Percentiles rank a stretch among this genome's conserved stretches.
These are phyloP conservation scores for Aurelia coerulea DNA, from an alignment of 30 jellyfish, hydroid and myxozoan species.

Conservation along the genomic window DNA sequence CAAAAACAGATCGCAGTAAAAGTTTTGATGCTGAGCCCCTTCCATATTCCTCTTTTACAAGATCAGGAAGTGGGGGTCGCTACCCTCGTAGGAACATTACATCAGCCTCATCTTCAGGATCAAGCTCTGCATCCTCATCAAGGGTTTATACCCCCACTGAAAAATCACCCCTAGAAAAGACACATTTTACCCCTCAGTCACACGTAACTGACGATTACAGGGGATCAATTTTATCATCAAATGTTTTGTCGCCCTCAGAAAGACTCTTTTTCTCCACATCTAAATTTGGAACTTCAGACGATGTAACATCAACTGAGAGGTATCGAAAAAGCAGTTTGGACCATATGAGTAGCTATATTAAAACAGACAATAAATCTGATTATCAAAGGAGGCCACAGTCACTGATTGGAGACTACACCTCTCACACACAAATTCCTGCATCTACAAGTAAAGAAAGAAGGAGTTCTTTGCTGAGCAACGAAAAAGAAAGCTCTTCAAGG, in stretches of 20 bases:
- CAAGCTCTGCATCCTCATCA: constrained; percentile 58
- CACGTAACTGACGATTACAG: neutral
- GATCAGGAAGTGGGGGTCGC: constrained; percentile 62
- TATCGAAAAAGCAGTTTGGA: constrained; percentile 36
- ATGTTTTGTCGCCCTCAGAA: constrained; percentile 35
- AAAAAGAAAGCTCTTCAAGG: constrained; percentile 35
- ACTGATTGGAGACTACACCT: neutral
- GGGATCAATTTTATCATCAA: constrained; percentile 35
- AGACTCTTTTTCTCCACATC: constrained; percentile 37
- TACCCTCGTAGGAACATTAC: constrained; percentile 35
- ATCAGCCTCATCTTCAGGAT: constrained; percentile 16
- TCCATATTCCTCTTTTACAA: constrained; percentile 34
- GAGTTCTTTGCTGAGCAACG: constrained; percentile 1
- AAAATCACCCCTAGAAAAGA: constrained; percentile 12
- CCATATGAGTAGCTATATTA: neutral
- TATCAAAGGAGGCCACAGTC: constrained; percentile 13
- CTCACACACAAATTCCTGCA: neutral
- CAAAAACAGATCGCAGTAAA: constrained; percentile 50
- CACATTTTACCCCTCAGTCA: neutral
- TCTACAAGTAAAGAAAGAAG: neutral
- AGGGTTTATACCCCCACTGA: constrained; percentile 29
- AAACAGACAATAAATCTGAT: neutral
- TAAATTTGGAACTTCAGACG: neutral
- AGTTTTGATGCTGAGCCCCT: constrained; percentile 57
- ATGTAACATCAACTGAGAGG: neutral